Conservation (phyloP, 1,140 invertebrate species). For the Leptinotarsa texana region DNA sequence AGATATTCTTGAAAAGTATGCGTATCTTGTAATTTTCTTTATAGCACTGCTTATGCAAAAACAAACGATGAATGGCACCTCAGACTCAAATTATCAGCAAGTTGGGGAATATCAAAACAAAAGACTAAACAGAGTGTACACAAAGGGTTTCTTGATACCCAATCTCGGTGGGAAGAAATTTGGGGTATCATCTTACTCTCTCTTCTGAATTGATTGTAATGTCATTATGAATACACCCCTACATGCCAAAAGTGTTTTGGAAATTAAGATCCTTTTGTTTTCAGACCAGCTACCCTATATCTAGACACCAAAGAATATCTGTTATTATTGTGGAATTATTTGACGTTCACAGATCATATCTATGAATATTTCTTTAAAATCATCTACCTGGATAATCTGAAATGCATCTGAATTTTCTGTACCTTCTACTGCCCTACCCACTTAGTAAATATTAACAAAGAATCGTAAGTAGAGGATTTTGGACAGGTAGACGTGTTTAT, state of each 20-base stretch:
- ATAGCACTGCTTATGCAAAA: too few species aligned
- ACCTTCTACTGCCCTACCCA: constrained; percentile 18
- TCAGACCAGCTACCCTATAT: not conserved
- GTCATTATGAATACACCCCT: constrained; percentile 16
- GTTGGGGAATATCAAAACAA: constrained; percentile 6
- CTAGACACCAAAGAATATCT: not conserved
- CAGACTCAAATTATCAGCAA: not conserved
- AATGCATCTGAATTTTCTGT: constrained; percentile 1
- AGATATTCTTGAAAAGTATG: too few species aligned
- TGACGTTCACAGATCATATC: constrained; percentile 12
- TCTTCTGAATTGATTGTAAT: not conserved
- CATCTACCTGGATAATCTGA: constrained; percentile 18
- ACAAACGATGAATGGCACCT: too few species aligned
- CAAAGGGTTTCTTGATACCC: constrained; percentile 26
- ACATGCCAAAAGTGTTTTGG: not conserved
- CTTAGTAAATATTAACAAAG: constrained; percentile 25
- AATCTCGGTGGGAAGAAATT: constrained; percentile 24
- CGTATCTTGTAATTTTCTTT: too few species aligned
- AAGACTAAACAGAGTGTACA: not conserved
- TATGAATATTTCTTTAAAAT: constrained; percentile 4
- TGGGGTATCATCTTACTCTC: constrained; percentile 18
- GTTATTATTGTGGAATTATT: not conserved
- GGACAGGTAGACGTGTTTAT: constrained; percentile 17
- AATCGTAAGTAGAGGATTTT: constrained; percentile 10
- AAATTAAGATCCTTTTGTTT: constrained; percentile 22